Evolutionary conservation across 2,797 vertebrate genomes (phyloP), one percentile per base, ranked within the genome.

Genomic region (Coregonus sp.): DNA sequence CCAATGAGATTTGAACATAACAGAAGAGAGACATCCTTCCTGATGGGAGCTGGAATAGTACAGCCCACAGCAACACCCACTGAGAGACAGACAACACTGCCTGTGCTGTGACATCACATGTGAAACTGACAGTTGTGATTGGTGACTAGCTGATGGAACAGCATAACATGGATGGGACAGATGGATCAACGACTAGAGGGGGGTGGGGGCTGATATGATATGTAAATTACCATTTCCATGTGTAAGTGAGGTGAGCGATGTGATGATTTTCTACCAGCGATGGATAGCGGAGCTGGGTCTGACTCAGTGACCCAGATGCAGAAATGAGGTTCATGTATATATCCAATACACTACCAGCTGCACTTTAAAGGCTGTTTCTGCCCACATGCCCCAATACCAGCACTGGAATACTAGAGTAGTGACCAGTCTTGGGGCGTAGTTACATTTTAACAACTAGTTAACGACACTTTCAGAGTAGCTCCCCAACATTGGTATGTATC

Each of bases 1-100:
- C 74, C 12, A 2, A 52, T 16, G 66, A 82, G 68, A 85, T 59
- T 56, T 76, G 51, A 79, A 59, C n/a, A 1, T 18, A 59, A 54
- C 52, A 15, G 18, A 18, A 61, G n/a, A 20, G 18, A 61, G 56
- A 20, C 18, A 1, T 61, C n/a, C 56, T n/a, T 61, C 18, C 56
- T n/a, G n/a, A 61, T 20, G 56, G 5, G 56, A 61, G 56, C 56
- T 61, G n/a, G 56, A 61, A 61, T 61, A 61, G n/a, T 61, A 61
- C 56, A 59, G 56, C 5, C 56, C 56, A 6, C 56, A 18, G 56
- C 16, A 59, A 59, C 56, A 59, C 4, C 20, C 16, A 59, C 54
- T 18, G n/a, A 59, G 5, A 59, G 52, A 18, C 40, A 56, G 4
- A 61, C 18, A 3, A 2, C 18, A 47, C n/a, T n/a, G 18, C 56